A percentile compares a stretch with the other conserved stretches of the same genome.
Evolutionary conservation across 2,888 invertebrate genomes (phyloP).

Genomic region (Patella pellucida): DNA sequence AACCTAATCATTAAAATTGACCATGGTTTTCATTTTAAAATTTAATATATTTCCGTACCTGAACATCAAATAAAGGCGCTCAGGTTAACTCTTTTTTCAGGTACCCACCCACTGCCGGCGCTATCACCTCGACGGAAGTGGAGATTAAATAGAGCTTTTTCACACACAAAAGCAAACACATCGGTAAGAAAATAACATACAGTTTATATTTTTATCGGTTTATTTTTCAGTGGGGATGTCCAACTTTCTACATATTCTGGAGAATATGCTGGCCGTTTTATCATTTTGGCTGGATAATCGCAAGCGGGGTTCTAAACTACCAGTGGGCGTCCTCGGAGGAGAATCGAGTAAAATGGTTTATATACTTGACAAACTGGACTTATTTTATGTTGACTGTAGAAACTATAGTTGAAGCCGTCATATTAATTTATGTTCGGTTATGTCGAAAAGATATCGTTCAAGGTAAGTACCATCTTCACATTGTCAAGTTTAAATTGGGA

Average conservation of each 20-base stretch:
- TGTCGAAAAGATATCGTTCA: slow-evolving; percentile 10
- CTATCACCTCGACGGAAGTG: too few relatives aligned
- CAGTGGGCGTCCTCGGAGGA: slow-evolving; percentile 18
- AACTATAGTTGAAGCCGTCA: slow-evolving; percentile 28
- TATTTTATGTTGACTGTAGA: slow-evolving; percentile 34
- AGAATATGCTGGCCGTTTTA: slow-evolving; percentile 33
- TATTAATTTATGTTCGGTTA: slow-evolving; percentile 19
- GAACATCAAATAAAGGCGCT: too few relatives aligned
- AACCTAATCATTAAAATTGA: too few relatives aligned
- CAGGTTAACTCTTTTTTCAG: too few relatives aligned
- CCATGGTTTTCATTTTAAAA: too few relatives aligned
- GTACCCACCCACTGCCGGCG: too few relatives aligned
- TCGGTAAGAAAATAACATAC: too few relatives aligned
- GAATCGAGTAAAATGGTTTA: slow-evolving; percentile 38
- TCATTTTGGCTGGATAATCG: slow-evolving; percentile 33
- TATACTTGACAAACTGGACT: slow-evolving; percentile 44
- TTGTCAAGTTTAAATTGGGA: too few relatives aligned
- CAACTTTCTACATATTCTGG: slow-evolving; percentile 28
- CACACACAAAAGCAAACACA: too few relatives aligned
- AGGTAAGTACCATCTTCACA: neutral
- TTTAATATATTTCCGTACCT: too few relatives aligned
- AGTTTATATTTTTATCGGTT: too few relatives aligned
- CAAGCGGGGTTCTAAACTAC: slow-evolving; percentile 26
- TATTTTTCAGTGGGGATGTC: slow-evolving; percentile 18
- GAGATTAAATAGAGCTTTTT: too few relatives aligned